phyloP scores from a whole-genome alignment of 1,140 invertebrate genomes.

The Matsumurasca onukii region DNA sequence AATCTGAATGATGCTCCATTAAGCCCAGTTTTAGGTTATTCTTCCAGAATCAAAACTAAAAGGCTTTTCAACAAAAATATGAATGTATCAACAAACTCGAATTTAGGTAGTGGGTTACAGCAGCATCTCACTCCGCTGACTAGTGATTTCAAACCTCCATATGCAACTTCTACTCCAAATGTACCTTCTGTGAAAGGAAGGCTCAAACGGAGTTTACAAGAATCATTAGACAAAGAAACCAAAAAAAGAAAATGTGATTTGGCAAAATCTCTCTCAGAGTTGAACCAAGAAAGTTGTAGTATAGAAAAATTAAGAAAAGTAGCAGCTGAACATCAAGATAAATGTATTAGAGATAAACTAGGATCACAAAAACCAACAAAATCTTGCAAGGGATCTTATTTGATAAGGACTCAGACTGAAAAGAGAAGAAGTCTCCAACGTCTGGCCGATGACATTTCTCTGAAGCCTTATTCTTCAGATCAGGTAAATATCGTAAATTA shows the following conservation, averaged over 20 bases:
- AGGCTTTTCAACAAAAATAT: too few species aligned
- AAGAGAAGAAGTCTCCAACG: constrained; percentile 1
- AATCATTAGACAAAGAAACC: background rate
- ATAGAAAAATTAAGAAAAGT: constrained; percentile 3
- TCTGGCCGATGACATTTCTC: background rate
- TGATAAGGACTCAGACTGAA: constrained; percentile 26
- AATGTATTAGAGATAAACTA: background rate
- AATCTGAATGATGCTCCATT: constrained; percentile 9
- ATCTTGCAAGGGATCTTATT: constrained; percentile 28
- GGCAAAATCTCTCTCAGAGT: too few species aligned
- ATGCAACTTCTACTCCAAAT: constrained; percentile 4
- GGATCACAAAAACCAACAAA: background rate
- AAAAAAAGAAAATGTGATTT: background rate
- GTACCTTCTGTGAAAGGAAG: background rate
- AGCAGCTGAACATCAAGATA: constrained; percentile 24
- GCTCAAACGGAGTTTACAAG: background rate
- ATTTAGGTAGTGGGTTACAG: too few species aligned
- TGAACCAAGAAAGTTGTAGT: too few species aligned
- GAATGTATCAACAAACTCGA: too few species aligned
- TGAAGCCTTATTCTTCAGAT: background rate
- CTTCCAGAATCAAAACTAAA: too few species aligned
- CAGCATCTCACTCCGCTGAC: constrained; percentile 2
- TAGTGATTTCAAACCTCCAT: background rate
- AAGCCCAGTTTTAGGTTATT: constrained; percentile 22
- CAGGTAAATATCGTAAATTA: background rate